A percentile compares a stretch with the other conserved stretches of the same genome.
These are phyloP conservation scores for Chloroceryle amazona DNA, from an alignment of 2,797 vertebrate genomes.

Conservation along the genomic window DNA sequence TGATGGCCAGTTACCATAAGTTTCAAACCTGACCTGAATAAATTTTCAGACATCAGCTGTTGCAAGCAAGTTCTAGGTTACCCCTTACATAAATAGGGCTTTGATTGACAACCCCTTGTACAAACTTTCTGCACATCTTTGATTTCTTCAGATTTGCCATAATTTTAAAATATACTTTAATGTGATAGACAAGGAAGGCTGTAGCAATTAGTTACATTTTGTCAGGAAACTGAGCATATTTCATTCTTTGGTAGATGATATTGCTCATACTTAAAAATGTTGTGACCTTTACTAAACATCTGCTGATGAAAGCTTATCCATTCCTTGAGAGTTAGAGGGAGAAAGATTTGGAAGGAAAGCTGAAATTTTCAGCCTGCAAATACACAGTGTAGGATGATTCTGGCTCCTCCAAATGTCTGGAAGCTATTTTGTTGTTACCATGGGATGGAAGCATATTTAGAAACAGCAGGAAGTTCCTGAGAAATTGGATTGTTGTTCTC, in stretches of 20 bases:
- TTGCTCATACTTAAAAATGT: neutral
- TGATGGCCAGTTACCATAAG: neutral
- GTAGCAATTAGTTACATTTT: neutral
- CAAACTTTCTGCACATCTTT: neutral
- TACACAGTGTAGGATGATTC: neutral
- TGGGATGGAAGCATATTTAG: neutral
- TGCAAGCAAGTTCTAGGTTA: neutral
- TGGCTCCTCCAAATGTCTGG: neutral
- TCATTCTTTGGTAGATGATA: neutral
- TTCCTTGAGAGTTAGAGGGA: neutral
- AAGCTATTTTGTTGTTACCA: neutral
- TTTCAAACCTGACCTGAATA: neutral
- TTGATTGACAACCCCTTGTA: neutral
- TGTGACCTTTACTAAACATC: constrained; percentile 44
- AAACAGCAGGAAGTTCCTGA: neutral
- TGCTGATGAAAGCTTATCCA: neutral
- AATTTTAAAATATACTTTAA: neutral
- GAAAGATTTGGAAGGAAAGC: neutral
- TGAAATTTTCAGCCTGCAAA: neutral
- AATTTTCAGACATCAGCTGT: neutral
- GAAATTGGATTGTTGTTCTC: neutral
- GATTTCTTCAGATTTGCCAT: neutral
- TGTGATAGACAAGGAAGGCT: neutral
- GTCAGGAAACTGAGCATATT: neutral
- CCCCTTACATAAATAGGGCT: neutral